Conservation (phyloP, 2,113 vertebrate species). For the Cyrtonyx montezumae region DNA sequence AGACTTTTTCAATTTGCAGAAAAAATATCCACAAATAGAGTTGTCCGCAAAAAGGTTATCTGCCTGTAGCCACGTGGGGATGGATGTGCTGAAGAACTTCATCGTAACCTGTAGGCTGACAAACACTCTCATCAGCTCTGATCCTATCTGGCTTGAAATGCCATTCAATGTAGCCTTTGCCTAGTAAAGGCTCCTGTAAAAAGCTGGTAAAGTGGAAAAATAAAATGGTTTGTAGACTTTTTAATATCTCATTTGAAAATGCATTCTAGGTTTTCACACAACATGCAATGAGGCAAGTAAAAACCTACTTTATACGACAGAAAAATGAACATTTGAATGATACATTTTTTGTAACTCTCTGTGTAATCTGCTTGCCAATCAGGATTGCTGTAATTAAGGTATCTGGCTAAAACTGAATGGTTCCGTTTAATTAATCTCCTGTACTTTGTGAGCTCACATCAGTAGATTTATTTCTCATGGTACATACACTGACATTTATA, state of each 20-base stretch:
- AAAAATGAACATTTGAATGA: not conserved
- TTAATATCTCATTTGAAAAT: not conserved
- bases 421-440: not conserved
- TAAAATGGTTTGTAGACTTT: not conserved
- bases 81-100: not conserved
- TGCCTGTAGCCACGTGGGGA: not conserved
- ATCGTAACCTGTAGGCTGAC: not conserved
- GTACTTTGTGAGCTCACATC: not conserved
- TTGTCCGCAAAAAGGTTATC: not conserved
- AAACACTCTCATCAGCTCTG: not conserved
- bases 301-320: not conserved
- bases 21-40: not conserved
- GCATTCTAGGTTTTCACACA: not conserved
- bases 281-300: not conserved
- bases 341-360: not conserved
- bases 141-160: not conserved
- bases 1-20: not conserved
- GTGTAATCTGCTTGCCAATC: not conserved
- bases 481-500: not conserved
- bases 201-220: not conserved
- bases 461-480: not conserved
- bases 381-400: not conserved
- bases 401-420: not conserved
- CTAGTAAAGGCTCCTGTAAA: not conserved
- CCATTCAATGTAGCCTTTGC: not conserved